Evolutionary conservation across 2,888 invertebrate species (phyloP), one percentile per base, ranked within the genome.

Genomic region (Scaptomyza cyrtandrae): DNA sequence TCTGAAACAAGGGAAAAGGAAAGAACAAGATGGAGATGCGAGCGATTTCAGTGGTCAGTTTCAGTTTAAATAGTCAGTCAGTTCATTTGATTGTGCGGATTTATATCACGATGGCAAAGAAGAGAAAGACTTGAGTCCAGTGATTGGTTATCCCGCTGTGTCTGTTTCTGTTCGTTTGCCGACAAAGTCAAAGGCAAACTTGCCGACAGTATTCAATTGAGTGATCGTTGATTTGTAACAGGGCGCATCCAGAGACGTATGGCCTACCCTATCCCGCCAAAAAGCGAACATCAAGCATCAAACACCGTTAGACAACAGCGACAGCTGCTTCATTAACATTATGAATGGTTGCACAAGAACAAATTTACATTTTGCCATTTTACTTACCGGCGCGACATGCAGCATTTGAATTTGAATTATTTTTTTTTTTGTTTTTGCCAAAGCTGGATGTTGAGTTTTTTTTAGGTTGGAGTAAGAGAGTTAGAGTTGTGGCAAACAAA

Each of bases 171-270:
- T 69, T 72, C 72, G 9, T 39, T 14, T 77, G 88, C 89, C 85
- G 88, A 86, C 85, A 85, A 85, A 89, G 88, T 75, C 88, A 88
- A 88, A 82, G 83, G 72, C 88, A 89, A 67, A 57, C 54, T 63
- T 74, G 70, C 78, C 71, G 79, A 75, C 82, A 50, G 63, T 78
- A 73, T 79, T 85, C 86, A 89, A 85, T 89, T 87, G 78, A 78
- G 61, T 63, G 63, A 78, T 74, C 75, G 79, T 75, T 77, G 76
- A 77, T 77, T 75, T 76, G 71, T 50, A 64, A 19, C 61, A 63
- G 57, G 61, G 58, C 55, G 57, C 50, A 37, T 50, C 49, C 55
- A 39, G 39, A 57, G 63, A 75, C 56, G 50, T 54, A 54, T 56
- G 35, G 9, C 14, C 39, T 37, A 33, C 10, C 33, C 33, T 14